Base-by-base conservation (phyloP, 2,888 invertebrate species). In the Pristionchus entomophagus region DNA sequence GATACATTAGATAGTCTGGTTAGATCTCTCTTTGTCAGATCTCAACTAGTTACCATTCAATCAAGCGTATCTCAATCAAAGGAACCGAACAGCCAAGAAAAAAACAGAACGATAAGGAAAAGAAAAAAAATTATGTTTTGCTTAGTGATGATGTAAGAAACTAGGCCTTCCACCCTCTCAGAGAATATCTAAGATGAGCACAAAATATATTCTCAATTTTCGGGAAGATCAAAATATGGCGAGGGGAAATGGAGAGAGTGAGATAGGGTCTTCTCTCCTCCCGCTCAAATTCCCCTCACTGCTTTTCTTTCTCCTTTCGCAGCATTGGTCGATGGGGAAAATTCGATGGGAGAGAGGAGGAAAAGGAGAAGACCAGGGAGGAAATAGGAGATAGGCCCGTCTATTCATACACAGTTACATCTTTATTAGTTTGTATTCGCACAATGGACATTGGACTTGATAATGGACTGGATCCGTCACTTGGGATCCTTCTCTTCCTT, bases 271-370 rank as follows among this genome's bases (percentile, higher is more conserved):
- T 82, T 82, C 82, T 32, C 59, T n/a, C 41, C 81, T 81, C 45
- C 81, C 45, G n/a, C 82, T 82, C 41, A 56, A 38, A 82, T 59
- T 82, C 82, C 56, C 38, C 45, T 59, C 59, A 41, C 82, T 82
- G 38, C 59, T 45, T 82, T 82, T 59, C 78, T 82, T 82, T 38
- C 35, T 38, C 82, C 59, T 41, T 82, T 82, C 56, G 53, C 35
- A 59, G 56, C 22, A 56, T 51, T n/a, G 41, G 59, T 56, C 10
- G 38, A 69, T 17, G 69, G 45, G 62, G 82, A 82, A 82, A 82
- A 62, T 82, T 82, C 62, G 82, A 82, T 59, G 82, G 32, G 84
- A 84, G 35, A 59, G 41, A 82, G 26, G 32, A 59, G 80, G 38
- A 62, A 83, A 41, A 62, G 12, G 49, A 65, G 84, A 49, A 84